Conservation (phyloP, 2,113 vertebrate genomes). For the Chloropsis cyanopogon region DNA sequence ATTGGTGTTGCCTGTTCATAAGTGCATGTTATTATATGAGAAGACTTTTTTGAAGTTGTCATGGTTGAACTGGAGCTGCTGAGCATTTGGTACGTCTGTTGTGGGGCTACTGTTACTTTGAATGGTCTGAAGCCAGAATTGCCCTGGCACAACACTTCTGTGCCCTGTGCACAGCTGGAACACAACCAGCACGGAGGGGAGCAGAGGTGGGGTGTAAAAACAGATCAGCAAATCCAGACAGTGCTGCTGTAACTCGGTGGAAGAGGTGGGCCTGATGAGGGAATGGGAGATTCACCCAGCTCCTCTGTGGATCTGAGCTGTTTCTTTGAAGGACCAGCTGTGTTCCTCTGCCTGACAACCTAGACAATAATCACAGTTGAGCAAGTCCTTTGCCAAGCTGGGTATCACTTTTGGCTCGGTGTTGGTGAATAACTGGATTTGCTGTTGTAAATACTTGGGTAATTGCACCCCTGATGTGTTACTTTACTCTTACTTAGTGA, state of each 20-base stretch:
- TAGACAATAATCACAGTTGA: rapidly evolving
- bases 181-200: rapidly evolving
- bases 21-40: background rate
- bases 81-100: background rate
- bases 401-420: background rate
- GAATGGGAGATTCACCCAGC: background rate
- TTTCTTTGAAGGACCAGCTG: background rate
- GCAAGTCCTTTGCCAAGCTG: background rate
- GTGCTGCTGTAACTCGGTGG: rapidly evolving
- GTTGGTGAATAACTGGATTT: background rate
- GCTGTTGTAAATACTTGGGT: background rate
- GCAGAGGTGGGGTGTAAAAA: background rate
- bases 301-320: background rate
- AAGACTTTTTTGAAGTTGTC: background rate
- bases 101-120: background rate
- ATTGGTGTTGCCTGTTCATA: background rate
- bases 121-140: background rate
- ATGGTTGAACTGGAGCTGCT: background rate
- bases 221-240: background rate
- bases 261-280: background rate
- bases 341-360: background rate
- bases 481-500: background rate
- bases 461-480: background rate
- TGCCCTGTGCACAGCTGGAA: background rate
- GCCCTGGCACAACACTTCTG: background rate